Evolutionary conservation across 2,888 invertebrate species (phyloP).

Genomic region (Drosophila nigricruria): DNA sequence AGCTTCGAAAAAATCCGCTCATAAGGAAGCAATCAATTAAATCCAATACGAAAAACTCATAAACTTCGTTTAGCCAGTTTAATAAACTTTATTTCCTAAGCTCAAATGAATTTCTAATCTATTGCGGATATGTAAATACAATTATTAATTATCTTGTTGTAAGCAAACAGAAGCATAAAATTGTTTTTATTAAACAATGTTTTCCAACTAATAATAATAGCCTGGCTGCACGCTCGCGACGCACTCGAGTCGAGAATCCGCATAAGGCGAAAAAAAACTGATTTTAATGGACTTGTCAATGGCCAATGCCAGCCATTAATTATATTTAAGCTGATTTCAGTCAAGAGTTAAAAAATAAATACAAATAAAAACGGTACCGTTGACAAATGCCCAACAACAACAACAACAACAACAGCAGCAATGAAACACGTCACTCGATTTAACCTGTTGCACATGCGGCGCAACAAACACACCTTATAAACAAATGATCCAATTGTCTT

Average conservation of each 20-base stretch:
- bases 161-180: slow-evolving; percentile 7
- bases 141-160: neutral
- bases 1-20: neutral
- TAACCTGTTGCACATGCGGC: slow-evolving; percentile 73
- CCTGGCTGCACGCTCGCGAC: slow-evolving; percentile 5
- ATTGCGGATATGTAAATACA: slow-evolving; percentile 15
- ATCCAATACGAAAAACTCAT: neutral
- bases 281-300: slow-evolving; percentile 84
- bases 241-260: slow-evolving; percentile 50
- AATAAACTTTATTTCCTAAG: neutral
- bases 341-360: slow-evolving; percentile 37
- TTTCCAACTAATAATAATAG: slow-evolving; percentile 9
- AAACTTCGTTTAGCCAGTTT: neutral
- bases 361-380: slow-evolving; percentile 50
- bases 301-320: slow-evolving; percentile 80
- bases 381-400: slow-evolving; percentile 62
- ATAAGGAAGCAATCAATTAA: neutral
- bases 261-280: slow-evolving; percentile 36
- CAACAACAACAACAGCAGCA: slow-evolving; percentile 15
- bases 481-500: slow-evolving; percentile 81
- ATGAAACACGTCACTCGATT: slow-evolving; percentile 60
- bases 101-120: neutral
- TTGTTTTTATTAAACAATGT: neutral
- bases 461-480: slow-evolving; percentile 69
- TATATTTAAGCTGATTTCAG: slow-evolving; percentile 80